phyloP scores from a whole-genome alignment of 2,888 invertebrate species.

The Epirrita christyi region DNA sequence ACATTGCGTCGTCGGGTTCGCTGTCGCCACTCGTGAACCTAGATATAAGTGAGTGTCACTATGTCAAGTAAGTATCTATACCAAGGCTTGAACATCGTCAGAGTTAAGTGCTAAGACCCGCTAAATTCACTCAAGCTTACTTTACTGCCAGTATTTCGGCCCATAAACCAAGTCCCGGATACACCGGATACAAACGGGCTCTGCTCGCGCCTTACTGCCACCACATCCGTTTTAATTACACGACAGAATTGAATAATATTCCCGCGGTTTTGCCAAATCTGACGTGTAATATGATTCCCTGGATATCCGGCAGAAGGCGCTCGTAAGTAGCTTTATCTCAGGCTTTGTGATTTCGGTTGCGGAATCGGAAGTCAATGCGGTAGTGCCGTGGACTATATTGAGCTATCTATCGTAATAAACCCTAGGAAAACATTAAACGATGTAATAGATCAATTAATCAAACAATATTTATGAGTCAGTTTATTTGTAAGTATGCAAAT shows the following conservation, averaged over 20 bases:
- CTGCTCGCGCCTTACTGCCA: conserved; percentile 24
- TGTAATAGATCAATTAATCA: too few species aligned
- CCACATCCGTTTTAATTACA: conserved; percentile 39
- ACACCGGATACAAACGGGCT: conserved; percentile 24
- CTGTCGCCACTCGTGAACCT: too few species aligned
- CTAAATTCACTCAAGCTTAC: not conserved
- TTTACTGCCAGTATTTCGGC: conserved; percentile 14
- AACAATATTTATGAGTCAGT: too few species aligned
- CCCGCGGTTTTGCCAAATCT: conserved; percentile 36
- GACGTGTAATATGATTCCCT: conserved; percentile 35
- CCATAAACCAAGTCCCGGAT: conserved; percentile 20
- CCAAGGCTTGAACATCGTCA: too few species aligned
- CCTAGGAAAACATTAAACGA: too few species aligned
- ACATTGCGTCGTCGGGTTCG: too few species aligned
- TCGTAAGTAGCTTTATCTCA: conserved; percentile 4
- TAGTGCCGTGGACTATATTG: too few species aligned
- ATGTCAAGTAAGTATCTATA: too few species aligned
- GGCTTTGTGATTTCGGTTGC: conserved; percentile 1
- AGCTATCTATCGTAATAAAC: too few species aligned
- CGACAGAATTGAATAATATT: conserved; percentile 39
- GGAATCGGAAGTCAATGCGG: not conserved
- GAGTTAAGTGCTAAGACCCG: too few species aligned
- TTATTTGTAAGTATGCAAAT: too few species aligned
- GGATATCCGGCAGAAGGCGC: conserved; percentile 14
- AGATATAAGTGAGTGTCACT: not conserved